Evolutionary conservation across 2,797 vertebrate species (phyloP).

Genomic region (Danionella dracula): DNA sequence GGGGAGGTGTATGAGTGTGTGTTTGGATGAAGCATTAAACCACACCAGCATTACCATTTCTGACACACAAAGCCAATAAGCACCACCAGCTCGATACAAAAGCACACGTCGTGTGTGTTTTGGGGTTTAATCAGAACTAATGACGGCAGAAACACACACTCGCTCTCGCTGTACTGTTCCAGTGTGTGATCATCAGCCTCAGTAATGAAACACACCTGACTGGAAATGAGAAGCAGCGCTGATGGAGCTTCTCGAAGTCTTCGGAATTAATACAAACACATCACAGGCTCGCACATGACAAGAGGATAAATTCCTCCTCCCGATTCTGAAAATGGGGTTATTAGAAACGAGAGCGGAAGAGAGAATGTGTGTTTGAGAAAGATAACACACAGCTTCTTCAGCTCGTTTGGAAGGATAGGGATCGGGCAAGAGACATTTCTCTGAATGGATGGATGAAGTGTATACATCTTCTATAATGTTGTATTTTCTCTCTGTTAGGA

Average conservation of each 20-base stretch:
- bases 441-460: slow-evolving; percentile 32
- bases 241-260: slow-evolving; percentile 25
- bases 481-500: slow-evolving; percentile 6
- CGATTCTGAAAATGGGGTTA: slow-evolving; percentile 8
- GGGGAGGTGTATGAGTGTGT: slow-evolving; percentile 27
- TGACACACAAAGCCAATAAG: slow-evolving; percentile 22
- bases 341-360: slow-evolving; percentile 14
- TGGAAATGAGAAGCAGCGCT: slow-evolving; percentile 8
- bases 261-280: slow-evolving; percentile 39
- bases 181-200: slow-evolving; percentile 66
- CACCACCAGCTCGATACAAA: slow-evolving; percentile 18
- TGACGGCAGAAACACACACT: neutral
- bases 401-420: slow-evolving; percentile 44
- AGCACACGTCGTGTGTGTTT: slow-evolving; percentile 29
- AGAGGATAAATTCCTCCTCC: slow-evolving; percentile 7
- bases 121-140: neutral
- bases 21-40: slow-evolving; percentile 32
- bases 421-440: slow-evolving; percentile 20
- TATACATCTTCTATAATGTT: slow-evolving; percentile 41
- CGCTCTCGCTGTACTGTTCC: neutral
- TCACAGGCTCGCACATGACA: neutral
- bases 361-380: slow-evolving; percentile 14
- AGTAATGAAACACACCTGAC: slow-evolving; percentile 2
- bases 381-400: slow-evolving; percentile 35
- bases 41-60: slow-evolving; percentile 26